Base-by-base conservation (phyloP, 1,140 invertebrate genomes). In the Pseudomyrmex concolor region DNA sequence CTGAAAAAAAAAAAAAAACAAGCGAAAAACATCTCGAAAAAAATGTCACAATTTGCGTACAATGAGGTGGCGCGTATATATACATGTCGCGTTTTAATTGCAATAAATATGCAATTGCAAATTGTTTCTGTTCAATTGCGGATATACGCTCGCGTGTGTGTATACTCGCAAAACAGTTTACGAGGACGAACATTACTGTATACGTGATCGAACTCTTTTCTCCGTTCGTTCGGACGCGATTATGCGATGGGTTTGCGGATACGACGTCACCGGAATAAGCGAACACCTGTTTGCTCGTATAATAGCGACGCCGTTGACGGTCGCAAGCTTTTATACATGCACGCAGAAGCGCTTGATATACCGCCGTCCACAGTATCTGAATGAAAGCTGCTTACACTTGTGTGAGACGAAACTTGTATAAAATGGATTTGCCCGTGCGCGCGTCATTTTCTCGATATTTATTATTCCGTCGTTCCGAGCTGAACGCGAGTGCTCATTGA, bases 201-300 rank as follows among this genome's bases (percentile, higher is more conserved):
- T 74, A 74, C 57, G 43, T 48, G 59, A 74, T 74, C 57, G 48
- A 74, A 63, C 57, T 9, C n/a, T n/a, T 70, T 25, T 25, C 25
- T 17, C 19, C 43, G 19, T 68, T 12, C 34, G 43, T 45, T 59
- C 66, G 54, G 66, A 80, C 76, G 34, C 8, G 51, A 80, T 8
- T 34, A 70, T 57, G 51, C 51, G 60, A 66, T n/a, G 17, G 12
- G 54, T 68, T 78, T 78, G 57, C 76, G 76, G 64, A 78, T 77
- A 17, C 74, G 48, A 77, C 74, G 63, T 77, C 74, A 67, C 63
- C 63, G 74, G 74, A 77, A 68, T 77, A 77, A 77, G 50, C 48
- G 50, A 77, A 77, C 74, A 77, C 74, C 74, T 77, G 74, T 77
- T 77, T 77, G 74, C 74, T 68, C 57, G 34, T 68, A 77, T 68